phyloP scores from a whole-genome alignment of 2,888 invertebrate genomes.

The Patella depressa region DNA sequence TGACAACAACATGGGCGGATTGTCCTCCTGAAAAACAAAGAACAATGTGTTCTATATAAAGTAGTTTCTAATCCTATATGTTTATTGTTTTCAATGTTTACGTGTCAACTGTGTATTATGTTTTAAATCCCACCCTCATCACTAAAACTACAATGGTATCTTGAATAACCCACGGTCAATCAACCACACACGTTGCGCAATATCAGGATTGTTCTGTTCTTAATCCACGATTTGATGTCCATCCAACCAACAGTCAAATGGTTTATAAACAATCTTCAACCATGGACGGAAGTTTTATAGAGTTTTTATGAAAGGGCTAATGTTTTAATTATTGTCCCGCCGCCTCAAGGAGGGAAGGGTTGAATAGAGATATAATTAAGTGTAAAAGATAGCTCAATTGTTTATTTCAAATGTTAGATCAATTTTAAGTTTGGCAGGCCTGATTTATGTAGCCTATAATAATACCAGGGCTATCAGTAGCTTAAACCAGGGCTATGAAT shows the following conservation, averaged over 20 bases:
- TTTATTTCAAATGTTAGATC: too few species aligned
- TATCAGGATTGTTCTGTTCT: background rate
- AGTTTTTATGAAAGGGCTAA: too few species aligned
- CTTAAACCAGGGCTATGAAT: too few species aligned
- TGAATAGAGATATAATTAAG: too few species aligned
- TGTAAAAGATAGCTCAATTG: too few species aligned
- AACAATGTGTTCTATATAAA: background rate
- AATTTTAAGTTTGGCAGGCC: too few species aligned
- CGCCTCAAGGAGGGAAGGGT: too few species aligned
- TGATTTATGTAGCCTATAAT: too few species aligned
- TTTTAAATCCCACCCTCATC: background rate
- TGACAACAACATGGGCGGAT: conserved; percentile 1
- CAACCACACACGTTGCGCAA: background rate
- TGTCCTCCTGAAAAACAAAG: background rate
- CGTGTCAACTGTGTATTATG: conserved; percentile 2
- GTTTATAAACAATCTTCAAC: too few species aligned
- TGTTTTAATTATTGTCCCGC: too few species aligned
- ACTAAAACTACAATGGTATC: background rate
- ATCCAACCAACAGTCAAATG: background rate
- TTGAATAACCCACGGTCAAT: background rate
- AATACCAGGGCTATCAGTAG: too few species aligned
- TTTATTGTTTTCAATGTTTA: background rate
- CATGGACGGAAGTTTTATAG: too few species aligned
- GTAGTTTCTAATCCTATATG: background rate
- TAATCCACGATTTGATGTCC: background rate